Evolutionary conservation across 1,140 invertebrate species (phyloP), one percentile per base, ranked within the genome.

Genomic region (Bombus confusus): DNA sequence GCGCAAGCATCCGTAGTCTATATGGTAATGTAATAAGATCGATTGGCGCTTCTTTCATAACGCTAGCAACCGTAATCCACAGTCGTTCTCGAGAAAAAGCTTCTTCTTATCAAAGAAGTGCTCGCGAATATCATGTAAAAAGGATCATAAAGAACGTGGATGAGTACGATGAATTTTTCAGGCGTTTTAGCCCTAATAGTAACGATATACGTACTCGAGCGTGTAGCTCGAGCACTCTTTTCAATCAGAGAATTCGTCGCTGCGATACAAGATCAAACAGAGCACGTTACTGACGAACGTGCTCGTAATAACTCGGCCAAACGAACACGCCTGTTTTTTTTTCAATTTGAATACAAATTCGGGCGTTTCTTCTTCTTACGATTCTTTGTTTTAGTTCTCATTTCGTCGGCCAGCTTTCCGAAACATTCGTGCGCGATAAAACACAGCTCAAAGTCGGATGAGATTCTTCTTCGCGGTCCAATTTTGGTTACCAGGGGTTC

Each of bases 251-350:
- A 52, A n/a, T 15, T 34, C 62, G 31, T 66, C n/a, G n/a, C n/a
- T 66, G n/a, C 62, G 15, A 31, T 34, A 18, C 34, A 18, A 68
- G 66, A 72, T 69, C 43, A 41, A 86, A 87, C 84, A 74, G 87
- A 73, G 80, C 41, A 83, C 76, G 79, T 85, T 83, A 80, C 83
- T 47, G 82, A 62, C 64, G 47, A 72, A 28, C n/a, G 74, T 79
- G n/a, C 62, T 43, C 64, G 59, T 83, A 78, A 86, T 83, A 74
- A 83, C 13, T 37, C 52, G 52, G 25, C 10, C 4, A 57, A 13
- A 68, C 43, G n/a, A 39, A 41, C 80, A 39, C n/a, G 57, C 9
- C n/a, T 31, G 10, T 71, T 64, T 59, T 15, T 59, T 15, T 28
- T 62, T 25, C 18, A 15, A 68, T 31, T 68, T 68, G 37, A 15